Base-by-base conservation (phyloP, 2,797 vertebrate genomes). In the Pyrocephalus nanus region DNA sequence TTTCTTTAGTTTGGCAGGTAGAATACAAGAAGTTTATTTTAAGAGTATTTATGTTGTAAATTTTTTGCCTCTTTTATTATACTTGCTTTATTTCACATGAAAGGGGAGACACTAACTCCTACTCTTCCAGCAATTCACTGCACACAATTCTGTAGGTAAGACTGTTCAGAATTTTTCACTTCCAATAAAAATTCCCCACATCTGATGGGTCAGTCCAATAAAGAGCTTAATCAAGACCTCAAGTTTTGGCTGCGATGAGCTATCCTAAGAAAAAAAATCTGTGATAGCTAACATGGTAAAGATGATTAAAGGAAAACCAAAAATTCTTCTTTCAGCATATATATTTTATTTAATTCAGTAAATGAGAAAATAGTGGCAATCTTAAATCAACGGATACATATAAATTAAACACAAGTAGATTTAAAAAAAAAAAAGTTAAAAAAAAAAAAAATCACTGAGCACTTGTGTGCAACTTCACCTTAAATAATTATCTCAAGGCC, bases 401-500 rank as follows among this genome's bases (percentile, higher is more conserved):
- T 8, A 65, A 73, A 43, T 70, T 40, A 73, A 64, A 77, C 11
- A 23, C 8, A 81, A 72, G 42, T 22, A 70, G 25, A 55, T 38
- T 30, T 53, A 22, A 1, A 11, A 32, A 72, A 58, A 43, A 50
- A 45, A 20, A 9, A 8, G 38, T 43, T 6, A 25, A 47, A 16
- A 50, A 47, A n/a, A 53, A 12, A 50, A 47, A n/a, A 30, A 70
- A 23, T 15, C 53, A 92, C 60, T 43, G 12, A 78, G 42, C 29
- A 79, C 29, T 91, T 51, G 50, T 38, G 15, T 32, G 38, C 53
- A 86, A 61, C 34, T 53, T 54, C 57, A 67, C 64, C 43, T 91
- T 74, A 86, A 87, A 83, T 60, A 88, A 94, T 87, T 64, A 92
- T 30, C 67, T 78, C 7, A 73, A 93, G 91, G 86, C 62, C 14